Evolutionary conservation across 2,797 vertebrate genomes (phyloP).

Genomic region (Anguilla obscura): DNA sequence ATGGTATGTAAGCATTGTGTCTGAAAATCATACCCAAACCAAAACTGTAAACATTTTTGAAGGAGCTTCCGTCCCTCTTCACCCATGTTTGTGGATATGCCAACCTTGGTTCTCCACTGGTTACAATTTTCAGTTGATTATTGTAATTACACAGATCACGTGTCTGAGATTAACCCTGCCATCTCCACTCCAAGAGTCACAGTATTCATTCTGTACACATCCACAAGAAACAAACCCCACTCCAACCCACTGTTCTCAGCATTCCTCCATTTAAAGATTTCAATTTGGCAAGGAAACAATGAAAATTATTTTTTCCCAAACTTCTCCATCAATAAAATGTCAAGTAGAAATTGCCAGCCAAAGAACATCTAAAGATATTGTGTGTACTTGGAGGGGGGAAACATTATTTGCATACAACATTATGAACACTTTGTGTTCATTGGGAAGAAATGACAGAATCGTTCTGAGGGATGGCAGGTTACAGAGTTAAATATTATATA

Average conservation of each 20-base stretch:
- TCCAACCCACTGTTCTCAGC: neutral
- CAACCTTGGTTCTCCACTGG: constrained; percentile 36
- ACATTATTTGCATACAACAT: neutral
- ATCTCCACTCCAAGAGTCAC: constrained; percentile 32
- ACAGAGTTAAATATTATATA: neutral
- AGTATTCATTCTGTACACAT: constrained; percentile 33
- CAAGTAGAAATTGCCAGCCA: neutral
- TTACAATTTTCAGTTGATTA: constrained; percentile 39
- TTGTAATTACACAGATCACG: constrained; percentile 32
- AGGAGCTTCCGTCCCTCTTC: constrained; percentile 25
- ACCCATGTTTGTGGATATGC: constrained; percentile 25
- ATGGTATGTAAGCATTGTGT: neutral
- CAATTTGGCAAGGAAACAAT: neutral
- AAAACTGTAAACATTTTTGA: neutral
- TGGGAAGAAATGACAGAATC: neutral
- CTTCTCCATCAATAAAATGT: constrained; percentile 14
- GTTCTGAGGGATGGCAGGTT: neutral
- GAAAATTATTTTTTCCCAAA: neutral
- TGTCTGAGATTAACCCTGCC: constrained; percentile 29
- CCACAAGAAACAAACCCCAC: constrained; percentile 19
- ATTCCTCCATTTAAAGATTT: constrained; percentile 22
- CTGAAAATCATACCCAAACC: neutral
- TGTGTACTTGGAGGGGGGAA: neutral
- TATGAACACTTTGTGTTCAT: neutral
- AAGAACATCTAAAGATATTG: constrained; percentile 14